Conservation (phyloP, 2,888 invertebrate species). For the Campoplex capitator region DNA sequence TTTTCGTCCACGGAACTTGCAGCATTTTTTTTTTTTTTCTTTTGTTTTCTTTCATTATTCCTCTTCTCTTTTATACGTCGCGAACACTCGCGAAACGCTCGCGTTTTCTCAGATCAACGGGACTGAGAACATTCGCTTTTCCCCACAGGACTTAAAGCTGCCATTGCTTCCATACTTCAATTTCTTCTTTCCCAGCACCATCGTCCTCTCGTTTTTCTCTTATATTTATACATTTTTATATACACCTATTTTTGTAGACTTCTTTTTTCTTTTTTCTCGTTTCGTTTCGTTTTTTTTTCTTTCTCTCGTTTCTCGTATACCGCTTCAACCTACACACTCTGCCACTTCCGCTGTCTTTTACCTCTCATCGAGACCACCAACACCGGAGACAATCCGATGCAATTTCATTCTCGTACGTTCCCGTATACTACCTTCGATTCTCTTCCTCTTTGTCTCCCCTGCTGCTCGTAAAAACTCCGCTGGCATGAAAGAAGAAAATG, state of each 20-base stretch:
- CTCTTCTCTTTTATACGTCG: not conserved
- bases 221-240: not conserved
- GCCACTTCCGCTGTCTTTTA: constrained; percentile 36
- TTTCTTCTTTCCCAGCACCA: constrained; percentile 14
- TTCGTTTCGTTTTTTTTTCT: not conserved
- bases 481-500: constrained; percentile 33
- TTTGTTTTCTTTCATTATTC: not conserved
- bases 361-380: not conserved
- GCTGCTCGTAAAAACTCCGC: constrained; percentile 12
- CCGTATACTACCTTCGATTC: not conserved
- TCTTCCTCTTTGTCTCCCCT: constrained; percentile 6
- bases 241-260: not conserved
- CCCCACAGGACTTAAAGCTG: constrained; percentile 38
- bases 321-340: constrained; percentile 33
- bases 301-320: not conserved
- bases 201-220: constrained; percentile 18
- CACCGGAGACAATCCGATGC: constrained; percentile 43
- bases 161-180: constrained; percentile 29
- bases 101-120: constrained; percentile 10
- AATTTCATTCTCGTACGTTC: constrained; percentile 51
- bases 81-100: not conserved
- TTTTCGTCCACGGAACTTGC: not conserved
- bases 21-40: not conserved
- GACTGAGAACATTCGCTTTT: constrained; percentile 26
- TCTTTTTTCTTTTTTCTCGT: not conserved